phyloP scores from a whole-genome alignment of 2,797 vertebrate species.

The Lutjanus campechanus region DNA sequence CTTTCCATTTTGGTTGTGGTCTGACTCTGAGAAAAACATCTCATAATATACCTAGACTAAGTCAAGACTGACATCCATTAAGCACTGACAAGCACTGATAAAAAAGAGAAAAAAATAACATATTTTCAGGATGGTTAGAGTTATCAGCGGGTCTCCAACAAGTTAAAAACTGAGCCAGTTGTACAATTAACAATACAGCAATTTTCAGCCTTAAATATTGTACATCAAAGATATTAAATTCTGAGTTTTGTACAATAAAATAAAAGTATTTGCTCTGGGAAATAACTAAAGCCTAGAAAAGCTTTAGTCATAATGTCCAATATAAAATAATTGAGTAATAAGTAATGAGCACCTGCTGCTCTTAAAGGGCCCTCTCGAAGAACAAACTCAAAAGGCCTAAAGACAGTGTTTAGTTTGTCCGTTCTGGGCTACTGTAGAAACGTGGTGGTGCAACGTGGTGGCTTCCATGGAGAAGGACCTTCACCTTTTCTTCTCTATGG shows the following conservation, averaged over 20 bases:
- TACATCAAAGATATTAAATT: not conserved
- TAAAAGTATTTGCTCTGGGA: not conserved
- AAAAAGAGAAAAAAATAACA: not conserved
- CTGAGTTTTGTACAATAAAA: not conserved
- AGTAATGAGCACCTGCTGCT: no score
- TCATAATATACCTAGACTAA: constrained; percentile 5
- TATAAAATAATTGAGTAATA: no score
- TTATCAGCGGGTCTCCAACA: not conserved
- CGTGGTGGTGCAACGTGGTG: no score
- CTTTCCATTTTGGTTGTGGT: constrained; percentile 10
- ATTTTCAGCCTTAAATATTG: not conserved
- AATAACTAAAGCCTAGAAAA: not conserved
- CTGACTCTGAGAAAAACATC: constrained; percentile 23
- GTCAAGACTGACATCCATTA: constrained; percentile 12
- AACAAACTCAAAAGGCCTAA: no score
- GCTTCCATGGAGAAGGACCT: no score
- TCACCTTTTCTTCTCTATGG: no score
- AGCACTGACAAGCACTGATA: not conserved
- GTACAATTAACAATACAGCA: not conserved
- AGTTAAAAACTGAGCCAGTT: not conserved
- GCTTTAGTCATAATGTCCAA: no score
- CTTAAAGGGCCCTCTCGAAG: no score
- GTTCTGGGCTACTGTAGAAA: no score
- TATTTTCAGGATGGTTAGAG: not conserved
- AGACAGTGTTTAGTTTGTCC: no score